Conservation (phyloP, 2,888 invertebrate genomes). For the Xanthia icteritia region DNA sequence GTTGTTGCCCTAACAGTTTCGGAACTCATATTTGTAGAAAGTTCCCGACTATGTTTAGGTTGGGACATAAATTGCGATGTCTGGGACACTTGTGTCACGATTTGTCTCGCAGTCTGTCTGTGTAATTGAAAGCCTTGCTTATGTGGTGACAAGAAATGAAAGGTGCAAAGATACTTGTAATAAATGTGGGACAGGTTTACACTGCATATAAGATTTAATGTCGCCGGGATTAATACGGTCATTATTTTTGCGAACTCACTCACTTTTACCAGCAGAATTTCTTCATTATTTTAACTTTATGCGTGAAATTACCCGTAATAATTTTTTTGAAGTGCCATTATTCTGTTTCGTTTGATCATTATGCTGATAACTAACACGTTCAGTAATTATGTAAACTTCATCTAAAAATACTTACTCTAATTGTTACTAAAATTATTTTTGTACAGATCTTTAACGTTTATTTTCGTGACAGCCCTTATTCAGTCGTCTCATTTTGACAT, state of each 20-base stretch:
- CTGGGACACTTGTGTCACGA: slow-evolving; percentile 63
- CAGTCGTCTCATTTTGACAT: slow-evolving; percentile 37
- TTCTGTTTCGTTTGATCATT: background rate
- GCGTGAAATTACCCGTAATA: background rate
- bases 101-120: slow-evolving; percentile 49
- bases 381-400: background rate
- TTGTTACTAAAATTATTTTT: background rate
- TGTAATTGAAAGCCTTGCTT: slow-evolving; percentile 63
- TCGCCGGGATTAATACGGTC: slow-evolving; percentile 9
- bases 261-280: slow-evolving; percentile 8
- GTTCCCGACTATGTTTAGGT: slow-evolving; percentile 38
- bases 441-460: background rate
- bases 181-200: slow-evolving; percentile 47
- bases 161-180: slow-evolving; percentile 50
- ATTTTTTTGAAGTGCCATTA: background rate
- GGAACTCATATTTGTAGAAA: slow-evolving; percentile 59
- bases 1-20: slow-evolving; percentile 31
- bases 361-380: background rate
- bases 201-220: slow-evolving; percentile 9
- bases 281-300: background rate
- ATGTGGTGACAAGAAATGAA: slow-evolving; percentile 62
- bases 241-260: background rate
- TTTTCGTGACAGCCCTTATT: slow-evolving; percentile 48
- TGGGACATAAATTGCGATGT: slow-evolving; percentile 57
- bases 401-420: background rate